Base-by-base conservation (phyloP, 2,888 invertebrate species). In the Watsonalla cultraria region DNA sequence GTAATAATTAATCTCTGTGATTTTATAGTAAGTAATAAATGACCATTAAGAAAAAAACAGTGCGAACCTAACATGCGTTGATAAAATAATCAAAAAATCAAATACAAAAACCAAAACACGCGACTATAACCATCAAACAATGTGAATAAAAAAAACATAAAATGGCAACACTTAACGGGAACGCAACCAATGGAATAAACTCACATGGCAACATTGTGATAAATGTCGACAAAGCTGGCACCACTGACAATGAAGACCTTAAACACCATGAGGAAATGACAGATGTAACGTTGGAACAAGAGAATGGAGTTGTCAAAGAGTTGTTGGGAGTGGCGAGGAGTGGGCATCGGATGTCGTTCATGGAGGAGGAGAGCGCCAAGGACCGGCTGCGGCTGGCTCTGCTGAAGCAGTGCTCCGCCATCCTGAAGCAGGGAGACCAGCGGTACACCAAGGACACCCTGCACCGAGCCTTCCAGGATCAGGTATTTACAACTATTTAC, bases 321-420 rank as follows among this genome's bases (percentile, higher is more conserved):
- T 57, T 74, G 9, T 58, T 82, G 37, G 74, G 72, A 1, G 75
- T 82, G 9, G 76, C 81, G 0, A 70, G 80, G 11, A 72, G 69
- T 46, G 81, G 82, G 0, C 86, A 81, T 24, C 68, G 87, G 45
- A 93, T 93, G 85, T 94, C 93, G 35, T 92, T 92, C 54, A 94
- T 94, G 94, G 94, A 95, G 70, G 94, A 94, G 68, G 95, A 95
- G 72, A 93, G 93, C 74, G 90, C 93, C 5, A 87, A 92, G 65
- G 95, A 95, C 70, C 91, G 92, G 52, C 81, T 92, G 55, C 90
- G 94, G 55, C 70, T 92, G 62, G 87, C 91, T 0, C 88, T 94
- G n/a, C 74, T 95, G 66, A 93, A 93, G 74, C 93, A 94, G 66
- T 94, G 94, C 63, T 91, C 93, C 4, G 93, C 93, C 56, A 93